phyloP scores from a whole-genome alignment of 2,113 vertebrate genomes.

The Abramis brama region DNA sequence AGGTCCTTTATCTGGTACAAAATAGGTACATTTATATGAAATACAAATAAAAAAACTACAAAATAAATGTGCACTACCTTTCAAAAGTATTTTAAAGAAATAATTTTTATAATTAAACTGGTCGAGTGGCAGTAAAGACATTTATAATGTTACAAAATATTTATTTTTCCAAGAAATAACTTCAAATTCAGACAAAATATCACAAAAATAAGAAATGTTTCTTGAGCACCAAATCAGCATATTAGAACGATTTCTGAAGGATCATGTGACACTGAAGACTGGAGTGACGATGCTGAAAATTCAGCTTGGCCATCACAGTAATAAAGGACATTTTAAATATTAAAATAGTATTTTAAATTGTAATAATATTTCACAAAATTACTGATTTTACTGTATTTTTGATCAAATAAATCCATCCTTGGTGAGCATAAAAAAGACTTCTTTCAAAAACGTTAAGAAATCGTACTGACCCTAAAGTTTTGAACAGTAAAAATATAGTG shows the following conservation, averaged over 20 bases:
- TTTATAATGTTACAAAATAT: not conserved
- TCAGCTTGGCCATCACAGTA: too few relatives aligned
- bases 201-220: too few relatives aligned
- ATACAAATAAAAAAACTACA: not conserved
- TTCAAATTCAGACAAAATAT: not conserved
- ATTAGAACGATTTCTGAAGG: too few relatives aligned
- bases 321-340: too few relatives aligned
- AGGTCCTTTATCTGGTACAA: too few relatives aligned
- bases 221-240: too few relatives aligned
- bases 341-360: not conserved
- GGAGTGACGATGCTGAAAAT: too few relatives aligned
- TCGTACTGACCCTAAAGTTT: not conserved
- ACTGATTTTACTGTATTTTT: not conserved
- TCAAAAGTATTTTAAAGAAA: not conserved
- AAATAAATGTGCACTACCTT: not conserved
- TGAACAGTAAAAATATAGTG: not conserved
- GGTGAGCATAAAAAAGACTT: not conserved
- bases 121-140: not conserved
- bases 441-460: not conserved
- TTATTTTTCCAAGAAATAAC: not conserved
- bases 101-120: not conserved
- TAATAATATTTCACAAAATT: not conserved
- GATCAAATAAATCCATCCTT: not conserved
- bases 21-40: not conserved
- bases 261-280: too few relatives aligned